Evolutionary conservation across 1,140 invertebrate genomes (phyloP), one percentile per base, ranked within the genome.

Genomic region (Lysiphlebus fabarum): DNA sequence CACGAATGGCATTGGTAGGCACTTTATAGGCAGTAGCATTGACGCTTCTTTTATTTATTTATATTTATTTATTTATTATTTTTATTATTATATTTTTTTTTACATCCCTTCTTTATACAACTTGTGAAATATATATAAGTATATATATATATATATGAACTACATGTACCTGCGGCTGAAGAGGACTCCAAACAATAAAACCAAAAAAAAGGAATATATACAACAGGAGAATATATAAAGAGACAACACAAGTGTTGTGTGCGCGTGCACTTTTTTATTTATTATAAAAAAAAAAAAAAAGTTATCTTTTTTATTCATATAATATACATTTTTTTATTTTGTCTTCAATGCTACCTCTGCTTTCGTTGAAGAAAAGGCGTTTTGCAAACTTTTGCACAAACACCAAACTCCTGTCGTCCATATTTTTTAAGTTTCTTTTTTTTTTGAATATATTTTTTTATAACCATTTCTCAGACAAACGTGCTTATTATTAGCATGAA

Each of bases 401-500:
- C 34, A 49, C 47, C 47, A 33, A 49, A 49, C 47, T 49, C 8
- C 47, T 49, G 47, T 49, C 47, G 9, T 8, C 17, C 17, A 26
- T 26, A 26, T 26, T 26, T 26, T 26, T 26, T 2, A 26, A 4
- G 17, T 26, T 26, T 26, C 4, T 26, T 26, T 26, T 26, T 26
- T 26, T 26, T 26, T 1, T 26, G 17, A 26, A 26, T 26, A 26
- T 26, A 26, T 26, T 26, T 26, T 26, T 26, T 9, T 26, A n/a
- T n/a, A 33, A 33, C 7, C 44, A 42, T 59, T 61, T 53, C 60
- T 72, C 65, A 65, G 66, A 71, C 62, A 58, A 58, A 66, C 53
- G 62, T 72, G 74, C 62, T 75, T 70, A 74, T 75, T 76, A 61
- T 64, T 66, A 57, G 58, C 62, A 66, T 65, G 71, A 72, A 72